Conservation (phyloP, 2,888 invertebrate species). For the Phyto melanocephala region DNA sequence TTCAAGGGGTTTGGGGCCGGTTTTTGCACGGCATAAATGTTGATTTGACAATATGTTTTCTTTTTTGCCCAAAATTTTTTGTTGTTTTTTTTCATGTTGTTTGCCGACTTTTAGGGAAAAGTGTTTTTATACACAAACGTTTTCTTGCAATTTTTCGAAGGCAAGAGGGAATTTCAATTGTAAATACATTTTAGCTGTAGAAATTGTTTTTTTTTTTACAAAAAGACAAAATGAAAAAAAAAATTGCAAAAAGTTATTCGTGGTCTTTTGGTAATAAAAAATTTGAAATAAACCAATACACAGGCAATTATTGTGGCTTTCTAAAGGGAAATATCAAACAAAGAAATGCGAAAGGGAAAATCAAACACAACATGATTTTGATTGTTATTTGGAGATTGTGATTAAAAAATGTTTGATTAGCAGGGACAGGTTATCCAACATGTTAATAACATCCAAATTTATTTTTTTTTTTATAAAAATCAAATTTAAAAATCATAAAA, state of each 20-base stretch:
- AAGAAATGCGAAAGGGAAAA: not conserved
- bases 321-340: not conserved
- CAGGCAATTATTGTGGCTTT: slow-evolving; percentile 49
- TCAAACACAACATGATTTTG: slow-evolving; percentile 2
- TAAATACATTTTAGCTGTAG: too few species aligned
- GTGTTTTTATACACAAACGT: slow-evolving; percentile 11
- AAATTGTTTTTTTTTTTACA: slow-evolving; percentile 17
- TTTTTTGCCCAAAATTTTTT: not conserved
- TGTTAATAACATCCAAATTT: too few species aligned
- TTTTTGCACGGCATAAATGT: slow-evolving; percentile 36
- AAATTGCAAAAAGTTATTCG: slow-evolving; percentile 41
- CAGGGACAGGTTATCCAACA: too few species aligned
- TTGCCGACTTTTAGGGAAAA: slow-evolving; percentile 23
- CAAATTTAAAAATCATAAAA: too few species aligned
- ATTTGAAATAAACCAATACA: slow-evolving; percentile 7
- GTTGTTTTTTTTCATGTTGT: not conserved
- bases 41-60: slow-evolving; percentile 41
- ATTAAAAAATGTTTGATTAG: not conserved
- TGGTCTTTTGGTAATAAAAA: slow-evolving; percentile 5
- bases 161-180: slow-evolving; percentile 22
- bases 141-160: slow-evolving; percentile 42
- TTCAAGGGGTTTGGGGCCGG: slow-evolving; percentile 20
- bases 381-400: slow-evolving; percentile 15
- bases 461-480: too few species aligned
- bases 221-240: not conserved